A percentile compares a stretch with the other conserved stretches of the same genome.
Evolutionary conservation across 2,888 invertebrate species (phyloP).

Genomic region (Tetheella fluctuosa): DNA sequence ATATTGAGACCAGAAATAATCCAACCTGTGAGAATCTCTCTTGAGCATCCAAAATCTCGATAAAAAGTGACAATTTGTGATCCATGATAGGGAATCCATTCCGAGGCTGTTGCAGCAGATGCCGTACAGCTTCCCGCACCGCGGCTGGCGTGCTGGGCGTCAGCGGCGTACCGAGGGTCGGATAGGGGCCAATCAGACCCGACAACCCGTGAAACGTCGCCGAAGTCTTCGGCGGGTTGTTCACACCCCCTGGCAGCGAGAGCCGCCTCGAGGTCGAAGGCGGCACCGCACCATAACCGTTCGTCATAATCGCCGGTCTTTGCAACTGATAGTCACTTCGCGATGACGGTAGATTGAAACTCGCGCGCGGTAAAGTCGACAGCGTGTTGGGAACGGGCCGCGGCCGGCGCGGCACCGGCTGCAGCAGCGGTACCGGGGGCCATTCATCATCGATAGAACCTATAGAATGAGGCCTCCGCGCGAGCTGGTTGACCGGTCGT

Average conservation of each 20-base stretch:
- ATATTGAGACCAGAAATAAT: slow-evolving; percentile 11
- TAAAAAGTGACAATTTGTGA: slow-evolving; percentile 90
- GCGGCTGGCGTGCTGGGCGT: slow-evolving; percentile 85
- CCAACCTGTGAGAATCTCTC: slow-evolving; percentile 91
- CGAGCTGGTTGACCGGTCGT: slow-evolving; percentile 61
- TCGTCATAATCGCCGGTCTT: slow-evolving; percentile 80
- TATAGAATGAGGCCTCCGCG: slow-evolving; percentile 86
- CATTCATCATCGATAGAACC: slow-evolving; percentile 79
- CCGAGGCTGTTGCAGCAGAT: slow-evolving; percentile 87
- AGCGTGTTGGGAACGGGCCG: slow-evolving; percentile 70
- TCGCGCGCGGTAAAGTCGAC: slow-evolving; percentile 74
- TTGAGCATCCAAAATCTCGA: slow-evolving; percentile 92
- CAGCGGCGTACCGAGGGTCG: slow-evolving; percentile 64
- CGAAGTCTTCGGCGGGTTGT: slow-evolving; percentile 83
- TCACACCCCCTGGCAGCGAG: slow-evolving; percentile 82
- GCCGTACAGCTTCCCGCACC: slow-evolving; percentile 88
- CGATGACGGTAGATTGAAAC: slow-evolving; percentile 83
- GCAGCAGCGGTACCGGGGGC: slow-evolving; percentile 77
- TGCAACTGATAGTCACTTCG: slow-evolving; percentile 86
- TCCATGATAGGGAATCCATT: slow-evolving; percentile 91
- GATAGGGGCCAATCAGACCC: slow-evolving; percentile 59
- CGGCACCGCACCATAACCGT: slow-evolving; percentile 78
- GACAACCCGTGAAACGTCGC: slow-evolving; percentile 86
- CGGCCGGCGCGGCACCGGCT: slow-evolving; percentile 82
- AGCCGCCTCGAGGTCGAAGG: slow-evolving; percentile 80